Conservation (phyloP, 2,888 invertebrate genomes). For the Alloscopus bannaensis region DNA sequence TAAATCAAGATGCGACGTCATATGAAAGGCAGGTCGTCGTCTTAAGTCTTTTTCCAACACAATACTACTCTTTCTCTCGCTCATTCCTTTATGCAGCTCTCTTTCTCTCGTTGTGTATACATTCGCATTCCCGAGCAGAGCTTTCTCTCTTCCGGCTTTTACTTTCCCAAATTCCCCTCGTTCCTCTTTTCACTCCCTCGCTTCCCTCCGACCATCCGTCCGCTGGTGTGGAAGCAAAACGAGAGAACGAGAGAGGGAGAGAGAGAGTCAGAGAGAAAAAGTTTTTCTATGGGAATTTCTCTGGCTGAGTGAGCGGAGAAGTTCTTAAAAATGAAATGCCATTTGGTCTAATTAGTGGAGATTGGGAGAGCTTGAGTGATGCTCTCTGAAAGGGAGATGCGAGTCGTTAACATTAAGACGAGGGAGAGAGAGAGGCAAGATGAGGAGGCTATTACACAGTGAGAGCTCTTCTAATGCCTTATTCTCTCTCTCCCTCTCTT, state of each 20-base stretch:
- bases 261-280: neutral
- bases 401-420: neutral
- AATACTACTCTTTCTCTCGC: neutral
- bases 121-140: too few relatives aligned
- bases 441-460: conserved; percentile 14
- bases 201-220: too few relatives aligned
- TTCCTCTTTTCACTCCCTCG: neutral
- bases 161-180: neutral
- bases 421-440: too few relatives aligned
- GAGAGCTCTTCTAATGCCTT: conserved; percentile 29
- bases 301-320: conserved; percentile 24
- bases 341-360: conserved; percentile 65
- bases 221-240: too few relatives aligned
- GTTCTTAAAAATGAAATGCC: conserved; percentile 58
- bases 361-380: conserved; percentile 49
- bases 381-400: conserved; percentile 9
- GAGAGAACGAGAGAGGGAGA: neutral
- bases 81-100: neutral
- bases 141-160: conserved; percentile 9
- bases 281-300: conserved; percentile 9
- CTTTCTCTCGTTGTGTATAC: too few relatives aligned
- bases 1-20: conserved; percentile 22
- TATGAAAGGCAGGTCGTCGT: too few relatives aligned
- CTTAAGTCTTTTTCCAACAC: neutral
- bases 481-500: conserved; percentile 8